These are phyloP conservation scores for Eudasyphora cyanicolor DNA, from an alignment of 2,888 invertebrate species.

Conservation along the genomic window DNA sequence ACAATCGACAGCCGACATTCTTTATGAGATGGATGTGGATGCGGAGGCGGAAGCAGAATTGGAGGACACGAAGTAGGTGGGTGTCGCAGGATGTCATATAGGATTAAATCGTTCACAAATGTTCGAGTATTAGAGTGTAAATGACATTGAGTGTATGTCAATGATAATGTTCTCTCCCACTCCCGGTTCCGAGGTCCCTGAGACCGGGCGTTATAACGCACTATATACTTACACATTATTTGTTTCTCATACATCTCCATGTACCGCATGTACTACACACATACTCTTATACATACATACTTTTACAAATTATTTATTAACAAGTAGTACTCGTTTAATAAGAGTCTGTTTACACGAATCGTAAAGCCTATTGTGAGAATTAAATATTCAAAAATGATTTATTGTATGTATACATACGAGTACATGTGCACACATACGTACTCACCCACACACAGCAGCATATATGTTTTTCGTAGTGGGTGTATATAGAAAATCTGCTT, in stretches of 20 bases:
- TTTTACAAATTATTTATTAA: conserved; percentile 29
- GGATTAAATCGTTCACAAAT: conserved; percentile 51
- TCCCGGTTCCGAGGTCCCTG: not conserved
- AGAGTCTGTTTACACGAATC: conserved; percentile 46
- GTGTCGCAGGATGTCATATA: conserved; percentile 20
- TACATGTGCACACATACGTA: not conserved
- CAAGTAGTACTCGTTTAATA: conserved; percentile 27
- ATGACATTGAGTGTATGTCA: conserved; percentile 65
- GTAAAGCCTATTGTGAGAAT: not conserved
- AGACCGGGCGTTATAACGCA: not conserved
- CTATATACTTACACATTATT: not conserved
- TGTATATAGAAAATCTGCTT: not conserved
- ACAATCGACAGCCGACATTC: too few species aligned
- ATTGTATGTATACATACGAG: not conserved
- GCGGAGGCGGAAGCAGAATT: not conserved
- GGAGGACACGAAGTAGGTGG: not conserved
- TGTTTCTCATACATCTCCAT: not conserved
- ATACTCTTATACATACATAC: not conserved
- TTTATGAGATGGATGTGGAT: not conserved
- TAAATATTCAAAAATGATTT: conserved; percentile 20
- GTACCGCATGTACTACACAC: not conserved
- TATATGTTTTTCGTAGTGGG: not conserved
- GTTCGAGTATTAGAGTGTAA: conserved; percentile 57
- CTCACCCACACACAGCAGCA: not conserved
- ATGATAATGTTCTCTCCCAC: conserved; percentile 48